Evolutionary conservation across 1,140 invertebrate species (phyloP), one percentile per base, ranked within the genome.

Genomic region (Papilio xuthus): DNA sequence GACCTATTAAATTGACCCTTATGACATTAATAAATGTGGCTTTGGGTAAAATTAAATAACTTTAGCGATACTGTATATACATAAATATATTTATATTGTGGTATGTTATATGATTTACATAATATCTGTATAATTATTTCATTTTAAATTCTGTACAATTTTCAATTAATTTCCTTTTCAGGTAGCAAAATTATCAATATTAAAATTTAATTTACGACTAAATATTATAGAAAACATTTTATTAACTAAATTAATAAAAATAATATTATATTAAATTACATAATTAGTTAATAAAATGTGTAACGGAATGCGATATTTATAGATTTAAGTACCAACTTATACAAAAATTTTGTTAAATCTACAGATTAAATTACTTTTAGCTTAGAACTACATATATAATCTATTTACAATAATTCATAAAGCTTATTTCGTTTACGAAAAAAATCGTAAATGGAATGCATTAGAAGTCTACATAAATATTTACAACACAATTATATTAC

Each of bases 351-450:
- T 67, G 12, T 28, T 67, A 28, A 32, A 7, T 28, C 60, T 67
- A 67, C 60, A 67, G 26, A 32, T 67, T 4, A 60, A 60, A 23
- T 26, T 67, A 18, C 13, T 23, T 63, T 63, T 28, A 0, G 2
- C 26, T 32, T 28, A 26, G 20, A 0, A 9, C 18, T 42, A 78
- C 23, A 50, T 4, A 78, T 78, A 56, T 12, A 23, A 1, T 42
- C 15, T 80, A 78, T 82, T 78, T 80, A 79, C 79, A 82, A 26
- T 67, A 67, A 67, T 67, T 15, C 13, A 32, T 67, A 67, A 67
- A 67, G 23, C 60, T 67, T 67, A 60, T 20, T 23, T 56, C 56
- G 28, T 67, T 67, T 67, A 67, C 15, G 20, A 28, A 23, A 28
- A n/a, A 60, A 26, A 15, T 28, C 13, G 26, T 67, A 67, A 67